phyloP scores from a whole-genome alignment of 2,888 invertebrate species.

The Aspidiotus destructor region DNA sequence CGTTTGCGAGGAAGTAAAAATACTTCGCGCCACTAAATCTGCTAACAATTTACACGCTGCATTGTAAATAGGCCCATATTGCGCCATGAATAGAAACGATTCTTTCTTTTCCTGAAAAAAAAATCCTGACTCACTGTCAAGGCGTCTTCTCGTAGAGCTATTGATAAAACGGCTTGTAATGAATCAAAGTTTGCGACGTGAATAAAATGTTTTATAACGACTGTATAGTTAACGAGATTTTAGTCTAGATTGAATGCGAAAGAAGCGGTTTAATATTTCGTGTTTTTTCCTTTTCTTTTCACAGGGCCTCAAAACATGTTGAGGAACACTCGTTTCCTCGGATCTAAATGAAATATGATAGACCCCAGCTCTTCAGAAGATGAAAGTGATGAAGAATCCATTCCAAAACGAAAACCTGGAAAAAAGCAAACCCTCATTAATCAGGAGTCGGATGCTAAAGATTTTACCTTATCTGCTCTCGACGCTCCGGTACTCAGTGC shows the following conservation, averaged over 20 bases:
- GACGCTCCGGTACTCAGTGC: slow-evolving; percentile 40
- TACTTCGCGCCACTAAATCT: too few species aligned
- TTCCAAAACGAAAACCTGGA: slow-evolving; percentile 43
- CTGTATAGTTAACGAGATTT: background rate
- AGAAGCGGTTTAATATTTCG: background rate
- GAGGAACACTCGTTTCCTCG: slow-evolving; percentile 22
- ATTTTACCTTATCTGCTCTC: slow-evolving; percentile 41
- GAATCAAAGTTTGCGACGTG: too few species aligned
- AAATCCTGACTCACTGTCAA: too few species aligned
- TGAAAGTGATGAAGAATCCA: slow-evolving; percentile 78
- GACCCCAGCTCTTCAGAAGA: slow-evolving; percentile 94
- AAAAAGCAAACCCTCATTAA: slow-evolving; percentile 40
- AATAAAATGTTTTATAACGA: too few species aligned
- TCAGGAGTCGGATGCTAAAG: slow-evolving; percentile 43
- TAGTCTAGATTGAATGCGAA: background rate
- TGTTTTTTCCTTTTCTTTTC: background rate
- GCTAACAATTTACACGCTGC: too few species aligned
- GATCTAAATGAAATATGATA: slow-evolving; percentile 55
- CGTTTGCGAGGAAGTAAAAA: too few species aligned
- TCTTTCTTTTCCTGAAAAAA: too few species aligned
- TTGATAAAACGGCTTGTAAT: too few species aligned
- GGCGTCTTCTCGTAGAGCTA: too few species aligned
- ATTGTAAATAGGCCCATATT: too few species aligned
- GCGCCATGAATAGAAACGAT: too few species aligned
- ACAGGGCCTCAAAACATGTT: slow-evolving; percentile 27